phyloP scores from a whole-genome alignment of 2,797 vertebrate genomes.

The Pelobates cultripes region DNA sequence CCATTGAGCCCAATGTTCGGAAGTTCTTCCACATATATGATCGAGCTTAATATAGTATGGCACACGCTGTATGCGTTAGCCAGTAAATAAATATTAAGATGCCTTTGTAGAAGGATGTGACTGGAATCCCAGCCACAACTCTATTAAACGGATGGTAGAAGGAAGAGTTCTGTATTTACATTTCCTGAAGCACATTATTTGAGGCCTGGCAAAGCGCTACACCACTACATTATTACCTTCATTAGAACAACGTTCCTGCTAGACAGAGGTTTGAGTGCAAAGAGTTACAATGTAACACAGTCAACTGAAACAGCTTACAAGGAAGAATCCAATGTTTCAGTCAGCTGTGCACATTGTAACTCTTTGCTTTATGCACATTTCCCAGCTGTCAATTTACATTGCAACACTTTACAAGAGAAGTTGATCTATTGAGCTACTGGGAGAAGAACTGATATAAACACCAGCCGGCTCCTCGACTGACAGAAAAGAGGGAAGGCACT shows the following conservation, averaged over 20 bases:
- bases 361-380: conserved; percentile 58
- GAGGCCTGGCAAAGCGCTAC: conserved; percentile 27
- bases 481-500: conserved; percentile 29
- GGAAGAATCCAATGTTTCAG: conserved; percentile 52
- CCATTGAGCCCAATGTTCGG: no score
- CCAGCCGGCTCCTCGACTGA: conserved; percentile 43
- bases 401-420: conserved; percentile 57
- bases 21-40: no score
- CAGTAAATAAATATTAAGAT: no score
- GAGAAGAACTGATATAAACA: conserved; percentile 55
- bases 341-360: conserved; percentile 57
- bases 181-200: no score
- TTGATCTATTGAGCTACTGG: conserved; percentile 57
- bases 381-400: conserved; percentile 58
- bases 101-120: no score
- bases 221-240: conserved; percentile 37
- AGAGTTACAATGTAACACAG: conserved; percentile 53
- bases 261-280: conserved; percentile 39
- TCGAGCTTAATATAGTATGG: no score
- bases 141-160: no score
- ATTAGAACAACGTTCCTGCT: conserved; percentile 14
- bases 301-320: conserved; percentile 55
- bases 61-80: no score
- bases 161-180: no score
- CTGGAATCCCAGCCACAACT: no score